A percentile compares a stretch with the other conserved stretches of the same genome.
These are phyloP conservation scores for Anhinga anhinga DNA, from an alignment of 2,113 vertebrate genomes.

Conservation along the genomic window DNA sequence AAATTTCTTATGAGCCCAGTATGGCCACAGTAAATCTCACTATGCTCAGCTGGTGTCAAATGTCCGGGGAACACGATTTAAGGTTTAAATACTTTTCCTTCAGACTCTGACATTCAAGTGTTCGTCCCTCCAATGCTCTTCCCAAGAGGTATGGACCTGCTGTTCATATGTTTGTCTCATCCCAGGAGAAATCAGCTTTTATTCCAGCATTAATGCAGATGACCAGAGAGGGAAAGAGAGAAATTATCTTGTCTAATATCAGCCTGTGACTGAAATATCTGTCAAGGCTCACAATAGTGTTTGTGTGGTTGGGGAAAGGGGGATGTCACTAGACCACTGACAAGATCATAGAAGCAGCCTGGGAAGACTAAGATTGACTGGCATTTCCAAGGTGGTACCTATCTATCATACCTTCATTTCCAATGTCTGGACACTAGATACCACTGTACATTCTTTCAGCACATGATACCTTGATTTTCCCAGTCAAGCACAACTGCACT, in stretches of 20 bases:
- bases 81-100: neutral
- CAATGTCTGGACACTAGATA: neutral
- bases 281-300: neutral
- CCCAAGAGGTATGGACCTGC: neutral
- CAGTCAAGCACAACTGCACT: neutral
- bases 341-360: neutral
- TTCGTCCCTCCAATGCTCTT: neutral
- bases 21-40: neutral
- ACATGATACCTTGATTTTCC: neutral
- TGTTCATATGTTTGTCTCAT: neutral
- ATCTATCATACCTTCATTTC: neutral
- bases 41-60: neutral
- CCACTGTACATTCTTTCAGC: neutral
- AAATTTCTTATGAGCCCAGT: neutral
- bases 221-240: neutral
- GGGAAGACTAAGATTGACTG: neutral
- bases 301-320: neutral
- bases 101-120: neutral
- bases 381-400: neutral
- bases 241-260: neutral
- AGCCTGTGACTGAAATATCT: neutral
- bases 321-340: neutral
- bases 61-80: neutral
- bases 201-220: neutral
- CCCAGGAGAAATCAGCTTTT: neutral